Evolutionary conservation across 2,888 invertebrate genomes (phyloP), one percentile per base, ranked within the genome.

Genomic region (Acrobeloides nanus): DNA sequence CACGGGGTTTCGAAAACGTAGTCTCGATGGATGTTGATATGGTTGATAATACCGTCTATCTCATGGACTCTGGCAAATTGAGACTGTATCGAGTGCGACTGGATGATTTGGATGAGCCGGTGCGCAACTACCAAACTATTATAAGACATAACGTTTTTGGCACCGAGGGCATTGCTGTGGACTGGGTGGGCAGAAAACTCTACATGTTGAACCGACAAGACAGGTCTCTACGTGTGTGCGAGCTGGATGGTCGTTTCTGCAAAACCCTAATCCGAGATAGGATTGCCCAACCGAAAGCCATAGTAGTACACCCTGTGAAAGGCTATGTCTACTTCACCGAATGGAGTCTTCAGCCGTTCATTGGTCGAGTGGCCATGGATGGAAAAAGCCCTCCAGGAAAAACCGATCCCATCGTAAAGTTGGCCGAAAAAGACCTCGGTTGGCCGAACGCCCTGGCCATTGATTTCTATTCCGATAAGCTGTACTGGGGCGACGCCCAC

Each of bases 371-470:
- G 77, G 89, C 89, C 39, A 88, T 97, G 89, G 93, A 97, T 69
- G 97, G 97, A 0, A 84, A 85, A 6, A 62, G 66, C 15, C 60
- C 54, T 21, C 27, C 51, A 2, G 57, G 46, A 3, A 38, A 26
- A 7, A 20, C 34, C 10, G 62, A 62, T 26, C 88, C 89, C 71
- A 84, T 87, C 64, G 84, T 85, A 0, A 81, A 85, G 45, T 86
- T 97, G 57, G 79, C 93, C 83, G 87, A 89, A 68, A 83, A 90
- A 61, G 89, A 89, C 68, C 85, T 95, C 40, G 92, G 92, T 0
- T 97, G 97, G 97, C 95, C 95, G 0, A 97, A 97, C 75, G 95
- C 93, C 1, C 75, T 97, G 15, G 88, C 95, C 0, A 84, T 97
- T 49, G 95, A 97, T 73, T 93, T 89, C 75, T 88, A 92, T 74